These are phyloP conservation scores for Tenthredo scrophulariae DNA, from an alignment of 2,888 invertebrate species.

Conservation along the genomic window DNA sequence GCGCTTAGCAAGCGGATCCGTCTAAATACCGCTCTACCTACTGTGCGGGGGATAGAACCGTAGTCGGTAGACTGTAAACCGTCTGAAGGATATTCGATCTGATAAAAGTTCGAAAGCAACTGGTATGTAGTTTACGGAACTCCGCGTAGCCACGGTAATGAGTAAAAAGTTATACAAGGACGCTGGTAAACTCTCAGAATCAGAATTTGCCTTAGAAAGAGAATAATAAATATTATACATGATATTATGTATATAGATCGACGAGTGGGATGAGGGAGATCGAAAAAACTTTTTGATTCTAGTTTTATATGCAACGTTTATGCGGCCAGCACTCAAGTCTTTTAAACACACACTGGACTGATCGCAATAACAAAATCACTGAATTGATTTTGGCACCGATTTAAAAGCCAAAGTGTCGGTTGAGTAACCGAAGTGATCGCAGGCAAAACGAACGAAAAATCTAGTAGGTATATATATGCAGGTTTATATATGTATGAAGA, in stretches of 20 bases:
- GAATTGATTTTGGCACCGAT: conserved; percentile 10
- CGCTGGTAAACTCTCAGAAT: neutral
- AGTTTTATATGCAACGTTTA: neutral
- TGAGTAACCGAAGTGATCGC: conserved; percentile 10
- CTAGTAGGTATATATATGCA: neutral
- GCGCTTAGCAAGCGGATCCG: conserved; percentile 19
- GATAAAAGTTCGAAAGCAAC: conserved; percentile 45
- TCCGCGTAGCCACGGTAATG: neutral
- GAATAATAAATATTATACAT: neutral
- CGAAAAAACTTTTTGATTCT: neutral
- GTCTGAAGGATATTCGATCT: conserved; percentile 48
- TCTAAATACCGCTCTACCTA: conserved; percentile 16
- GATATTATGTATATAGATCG: neutral
- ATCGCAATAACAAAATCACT: conserved; percentile 19
- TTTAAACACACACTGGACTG: neutral
- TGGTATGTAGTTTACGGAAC: conserved; percentile 13
- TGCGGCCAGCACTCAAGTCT: neutral
- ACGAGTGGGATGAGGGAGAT: neutral
- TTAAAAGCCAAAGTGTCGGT: conserved; percentile 10
- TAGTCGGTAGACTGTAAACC: conserved; percentile 40
- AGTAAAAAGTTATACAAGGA: conserved; percentile 9
- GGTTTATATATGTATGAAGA: conserved; percentile 10
- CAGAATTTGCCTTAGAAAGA: neutral
- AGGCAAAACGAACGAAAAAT: neutral
- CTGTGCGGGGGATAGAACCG: conserved; percentile 1